These are phyloP conservation scores for Eumeta japonica DNA, from an alignment of 1,140 invertebrate genomes.

Conservation along the genomic window DNA sequence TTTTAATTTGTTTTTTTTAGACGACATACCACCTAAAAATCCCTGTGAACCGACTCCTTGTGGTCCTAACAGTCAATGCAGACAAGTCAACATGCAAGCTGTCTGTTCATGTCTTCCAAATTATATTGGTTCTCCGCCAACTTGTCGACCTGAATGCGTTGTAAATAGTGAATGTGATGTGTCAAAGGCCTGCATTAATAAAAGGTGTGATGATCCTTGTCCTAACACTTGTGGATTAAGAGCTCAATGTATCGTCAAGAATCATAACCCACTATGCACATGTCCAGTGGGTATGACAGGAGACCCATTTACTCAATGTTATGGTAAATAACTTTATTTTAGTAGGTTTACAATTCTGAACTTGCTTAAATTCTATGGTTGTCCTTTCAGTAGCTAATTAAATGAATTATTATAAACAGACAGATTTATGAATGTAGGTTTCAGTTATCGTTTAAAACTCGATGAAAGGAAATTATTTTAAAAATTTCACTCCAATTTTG, in stretches of 20 bases:
- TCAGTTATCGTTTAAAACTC: too few species aligned
- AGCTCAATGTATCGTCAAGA: conserved; percentile 69
- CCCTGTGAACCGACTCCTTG: conserved; percentile 75
- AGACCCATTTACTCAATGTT: conserved; percentile 66
- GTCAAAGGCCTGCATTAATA: conserved; percentile 71
- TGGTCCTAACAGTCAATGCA: conserved; percentile 75
- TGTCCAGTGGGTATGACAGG: conserved; percentile 71
- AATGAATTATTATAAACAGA: too few species aligned
- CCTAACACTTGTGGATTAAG: conserved; percentile 72
- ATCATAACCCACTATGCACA: conserved; percentile 69
- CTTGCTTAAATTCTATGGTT: background rate
- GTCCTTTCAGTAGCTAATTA: too few species aligned
- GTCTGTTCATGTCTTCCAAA: conserved; percentile 72
- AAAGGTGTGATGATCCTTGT: conserved; percentile 80
- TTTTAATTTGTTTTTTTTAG: conserved; percentile 2
- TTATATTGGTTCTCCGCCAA: conserved; percentile 70
- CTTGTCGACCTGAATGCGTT: conserved; percentile 74
- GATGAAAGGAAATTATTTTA: too few species aligned
- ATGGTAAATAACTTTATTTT: conserved; percentile 34
- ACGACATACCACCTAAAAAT: conserved; percentile 57
- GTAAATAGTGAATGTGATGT: conserved; percentile 72
- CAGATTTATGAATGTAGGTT: too few species aligned
- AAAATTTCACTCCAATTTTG: too few species aligned
- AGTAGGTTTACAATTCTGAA: too few species aligned
- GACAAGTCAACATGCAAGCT: conserved; percentile 67